These are phyloP conservation scores for Trachymyrmex cornetzi DNA, from an alignment of 1,140 invertebrate species.

Conservation along the genomic window DNA sequence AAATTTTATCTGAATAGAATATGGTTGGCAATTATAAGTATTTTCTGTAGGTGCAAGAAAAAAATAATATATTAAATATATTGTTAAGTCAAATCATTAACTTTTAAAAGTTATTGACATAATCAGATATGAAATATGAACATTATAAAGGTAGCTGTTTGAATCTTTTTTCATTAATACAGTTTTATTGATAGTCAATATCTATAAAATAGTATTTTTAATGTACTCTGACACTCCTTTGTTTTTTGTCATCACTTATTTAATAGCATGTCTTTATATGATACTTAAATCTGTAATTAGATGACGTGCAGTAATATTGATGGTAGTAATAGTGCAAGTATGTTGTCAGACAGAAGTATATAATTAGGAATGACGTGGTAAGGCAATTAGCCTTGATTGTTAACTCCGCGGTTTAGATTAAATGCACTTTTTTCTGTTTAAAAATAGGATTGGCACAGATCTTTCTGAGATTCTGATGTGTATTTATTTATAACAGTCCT, in stretches of 20 bases:
- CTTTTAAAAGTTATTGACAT: background rate
- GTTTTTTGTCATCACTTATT: background rate
- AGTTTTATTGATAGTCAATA: background rate
- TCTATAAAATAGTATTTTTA: background rate
- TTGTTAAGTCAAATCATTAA: background rate
- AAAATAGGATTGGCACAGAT: slow-evolving; percentile 69
- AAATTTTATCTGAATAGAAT: background rate
- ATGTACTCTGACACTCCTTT: background rate
- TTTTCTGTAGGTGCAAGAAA: background rate
- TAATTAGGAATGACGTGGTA: slow-evolving; percentile 29
- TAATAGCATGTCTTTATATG: slow-evolving; percentile 6
- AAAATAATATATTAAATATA: background rate
- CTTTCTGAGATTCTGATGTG: slow-evolving; percentile 55
- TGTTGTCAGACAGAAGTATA: slow-evolving; percentile 15
- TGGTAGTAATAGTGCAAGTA: slow-evolving; percentile 13
- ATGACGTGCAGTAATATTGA: background rate
- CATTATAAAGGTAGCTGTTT: background rate
- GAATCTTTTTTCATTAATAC: background rate
- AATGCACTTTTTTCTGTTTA: slow-evolving; percentile 26
- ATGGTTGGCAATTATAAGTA: background rate
- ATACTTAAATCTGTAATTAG: background rate
- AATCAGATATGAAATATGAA: background rate
- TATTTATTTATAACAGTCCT: slow-evolving; percentile 56
- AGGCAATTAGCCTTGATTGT: slow-evolving; percentile 35
- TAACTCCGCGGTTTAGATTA: slow-evolving; percentile 38